Percentiles rank a stretch among this genome's conserved stretches.
Conservation (phyloP, 2,113 vertebrate genomes). For the Apodemus speciosus region DNA sequence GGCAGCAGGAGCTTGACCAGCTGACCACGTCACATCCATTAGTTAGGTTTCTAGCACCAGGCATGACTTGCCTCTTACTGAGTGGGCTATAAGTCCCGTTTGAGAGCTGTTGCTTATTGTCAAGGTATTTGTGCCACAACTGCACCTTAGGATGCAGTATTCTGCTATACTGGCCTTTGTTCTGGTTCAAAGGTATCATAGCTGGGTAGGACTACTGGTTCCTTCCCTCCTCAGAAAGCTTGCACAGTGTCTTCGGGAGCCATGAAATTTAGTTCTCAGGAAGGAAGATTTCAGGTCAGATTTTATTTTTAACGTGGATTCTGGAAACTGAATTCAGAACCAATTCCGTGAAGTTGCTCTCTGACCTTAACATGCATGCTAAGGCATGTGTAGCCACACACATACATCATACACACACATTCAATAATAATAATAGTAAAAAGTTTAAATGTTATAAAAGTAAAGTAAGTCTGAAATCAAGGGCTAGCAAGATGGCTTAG, state of each 20-base stretch:
- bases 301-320: not conserved
- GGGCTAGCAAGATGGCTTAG: not conserved
- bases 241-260: not conserved
- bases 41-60: not conserved
- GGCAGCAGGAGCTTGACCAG: not conserved
- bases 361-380: not conserved
- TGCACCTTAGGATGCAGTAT: not conserved
- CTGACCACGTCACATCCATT: not conserved
- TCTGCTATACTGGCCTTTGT: not conserved
- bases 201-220: not conserved
- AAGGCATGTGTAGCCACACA: not conserved
- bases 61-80: not conserved
- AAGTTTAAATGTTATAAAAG: not conserved
- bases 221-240: not conserved
- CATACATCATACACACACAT: not conserved
- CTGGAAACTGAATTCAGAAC: not conserved
- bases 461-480: not conserved
- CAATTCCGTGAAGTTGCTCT: not conserved
- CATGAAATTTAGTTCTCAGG: not conserved
- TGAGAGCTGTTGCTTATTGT: not conserved
- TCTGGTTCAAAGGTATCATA: not conserved
- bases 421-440: not conserved
- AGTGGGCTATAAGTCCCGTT: not conserved
- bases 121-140: not conserved
- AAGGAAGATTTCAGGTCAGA: not conserved